Percentiles rank a stretch among this genome's conserved stretches.
phyloP scores from a whole-genome alignment of 1,140 invertebrate genomes.

The Xylocopa sonorina region DNA sequence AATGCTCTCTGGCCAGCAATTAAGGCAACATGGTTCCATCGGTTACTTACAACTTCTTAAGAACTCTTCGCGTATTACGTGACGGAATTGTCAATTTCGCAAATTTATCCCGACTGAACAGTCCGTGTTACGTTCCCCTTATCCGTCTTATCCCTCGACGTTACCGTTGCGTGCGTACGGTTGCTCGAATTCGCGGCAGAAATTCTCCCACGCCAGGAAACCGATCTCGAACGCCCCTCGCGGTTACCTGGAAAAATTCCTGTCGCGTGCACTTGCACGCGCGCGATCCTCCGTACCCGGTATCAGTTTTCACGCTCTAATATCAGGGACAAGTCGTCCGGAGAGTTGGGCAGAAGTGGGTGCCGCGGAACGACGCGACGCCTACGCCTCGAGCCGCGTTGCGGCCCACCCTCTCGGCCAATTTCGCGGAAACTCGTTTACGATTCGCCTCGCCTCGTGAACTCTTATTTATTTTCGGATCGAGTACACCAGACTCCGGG shows the following conservation, averaged over 20 bases:
- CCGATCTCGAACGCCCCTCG: background rate
- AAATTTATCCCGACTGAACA: too few species aligned
- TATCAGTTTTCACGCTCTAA: slow-evolving; percentile 56
- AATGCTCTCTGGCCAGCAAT: background rate
- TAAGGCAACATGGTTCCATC: too few species aligned
- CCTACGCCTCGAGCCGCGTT: slow-evolving; percentile 57
- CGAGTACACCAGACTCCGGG: slow-evolving; percentile 39
- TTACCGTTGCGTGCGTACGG: too few species aligned
- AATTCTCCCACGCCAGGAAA: background rate
- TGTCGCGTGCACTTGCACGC: slow-evolving; percentile 5
- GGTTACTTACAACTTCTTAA: too few species aligned
- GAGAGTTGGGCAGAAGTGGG: slow-evolving; percentile 40
- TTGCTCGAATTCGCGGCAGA: too few species aligned
- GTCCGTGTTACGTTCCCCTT: too few species aligned
- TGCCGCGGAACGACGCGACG: slow-evolving; percentile 48
- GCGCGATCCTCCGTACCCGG: slow-evolving; percentile 39
- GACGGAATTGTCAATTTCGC: too few species aligned
- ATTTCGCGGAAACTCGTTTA: slow-evolving; percentile 59
- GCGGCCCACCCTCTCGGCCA: slow-evolving; percentile 16
- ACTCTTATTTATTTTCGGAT: slow-evolving; percentile 66
- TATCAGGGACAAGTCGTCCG: slow-evolving; percentile 29
- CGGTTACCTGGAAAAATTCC: slow-evolving; percentile 27
- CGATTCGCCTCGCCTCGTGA: slow-evolving; percentile 47
- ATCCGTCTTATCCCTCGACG: too few species aligned
- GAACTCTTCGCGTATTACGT: too few species aligned